These are phyloP conservation scores for Heliconius nattereri DNA, from an alignment of 1,140 invertebrate species.

Conservation along the genomic window DNA sequence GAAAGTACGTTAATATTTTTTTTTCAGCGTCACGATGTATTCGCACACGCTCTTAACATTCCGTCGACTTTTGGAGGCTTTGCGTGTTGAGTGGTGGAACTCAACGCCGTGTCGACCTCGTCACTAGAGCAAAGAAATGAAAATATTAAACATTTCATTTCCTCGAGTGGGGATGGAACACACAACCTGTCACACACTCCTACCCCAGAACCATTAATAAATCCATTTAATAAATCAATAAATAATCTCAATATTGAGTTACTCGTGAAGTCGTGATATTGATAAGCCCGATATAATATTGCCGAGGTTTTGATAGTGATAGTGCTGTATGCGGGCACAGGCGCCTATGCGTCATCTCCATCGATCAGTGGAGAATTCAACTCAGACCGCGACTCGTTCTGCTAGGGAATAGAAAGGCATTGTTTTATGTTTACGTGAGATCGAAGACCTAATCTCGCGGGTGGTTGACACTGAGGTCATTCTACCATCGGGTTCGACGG, in stretches of 20 bases:
- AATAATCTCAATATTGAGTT: constrained; percentile 24
- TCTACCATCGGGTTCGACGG: not conserved
- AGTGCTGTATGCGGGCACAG: constrained; percentile 41
- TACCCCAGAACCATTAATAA: too few species aligned
- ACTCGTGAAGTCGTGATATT: constrained; percentile 18
- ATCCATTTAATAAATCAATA: constrained; percentile 39
- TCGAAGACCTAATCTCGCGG: constrained; percentile 11
- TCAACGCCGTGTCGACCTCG: too few species aligned
- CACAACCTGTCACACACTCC: too few species aligned
- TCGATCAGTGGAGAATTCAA: constrained; percentile 47
- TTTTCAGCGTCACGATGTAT: too few species aligned
- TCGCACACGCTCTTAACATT: too few species aligned
- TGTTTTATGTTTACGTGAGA: constrained; percentile 13
- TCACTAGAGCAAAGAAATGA: too few species aligned
- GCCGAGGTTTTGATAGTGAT: constrained; percentile 40
- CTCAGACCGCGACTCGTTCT: constrained; percentile 10
- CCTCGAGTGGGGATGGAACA: too few species aligned
- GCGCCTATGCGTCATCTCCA: constrained; percentile 57
- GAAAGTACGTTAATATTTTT: not conserved
- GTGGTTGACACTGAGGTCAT: constrained; percentile 27
- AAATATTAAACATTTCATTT: too few species aligned
- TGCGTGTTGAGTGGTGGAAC: too few species aligned
- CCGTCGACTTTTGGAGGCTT: too few species aligned
- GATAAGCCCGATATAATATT: constrained; percentile 35
- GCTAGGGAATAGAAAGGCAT: constrained; percentile 19